Evolutionary conservation across 1,140 invertebrate species (phyloP), one percentile per base, ranked within the genome.

Genomic region (Cotesia vestalis): DNA sequence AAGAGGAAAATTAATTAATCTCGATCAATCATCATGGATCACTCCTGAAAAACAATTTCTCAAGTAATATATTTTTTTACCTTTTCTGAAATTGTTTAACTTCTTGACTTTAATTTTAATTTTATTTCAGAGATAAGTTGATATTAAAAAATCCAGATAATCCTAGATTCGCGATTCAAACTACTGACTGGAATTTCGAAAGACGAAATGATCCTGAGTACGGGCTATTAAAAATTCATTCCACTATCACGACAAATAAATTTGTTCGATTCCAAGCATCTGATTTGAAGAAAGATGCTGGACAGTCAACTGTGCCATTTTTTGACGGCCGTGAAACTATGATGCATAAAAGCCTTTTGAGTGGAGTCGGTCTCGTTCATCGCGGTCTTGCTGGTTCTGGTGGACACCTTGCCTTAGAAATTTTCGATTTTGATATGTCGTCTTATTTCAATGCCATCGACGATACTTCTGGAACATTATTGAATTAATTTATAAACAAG

Each of bases 201-300:
- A n/a, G n/a, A n/a, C n/a, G n/a, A n/a, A n/a, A n/a, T n/a, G n/a
- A n/a, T n/a, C n/a, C n/a, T n/a, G n/a, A n/a, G n/a, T n/a, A n/a
- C 36, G 36, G 35, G 9, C 14, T 2, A 11, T 12, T 4, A 62
- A 38, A 36, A 2, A 62, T 36, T 38, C 1, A 36, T n/a, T 11
- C 14, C 4, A 27, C 36, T 38, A 36, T 34, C 0, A 4, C 36
- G 5, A 0, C 36, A 3, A n/a, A 38, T 38, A 27, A 38, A 36
- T 62, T 62, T 14, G 14, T 62, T 38, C 38, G n/a, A 14, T 62
- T 62, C 5, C 4, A 5, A 62, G 6, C 34, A 2, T 62, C 60
- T n/a, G 60, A 62, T 38, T 9, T 62, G 60, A 62, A 62, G 36
- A 62, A 62, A 38, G 60, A 62, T 14, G 60, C 60, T 38, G 27